A percentile compares a stretch with the other conserved stretches of the same genome.
phyloP scores from a whole-genome alignment of 1,140 invertebrate species.

The Zaprionus inermis region DNA sequence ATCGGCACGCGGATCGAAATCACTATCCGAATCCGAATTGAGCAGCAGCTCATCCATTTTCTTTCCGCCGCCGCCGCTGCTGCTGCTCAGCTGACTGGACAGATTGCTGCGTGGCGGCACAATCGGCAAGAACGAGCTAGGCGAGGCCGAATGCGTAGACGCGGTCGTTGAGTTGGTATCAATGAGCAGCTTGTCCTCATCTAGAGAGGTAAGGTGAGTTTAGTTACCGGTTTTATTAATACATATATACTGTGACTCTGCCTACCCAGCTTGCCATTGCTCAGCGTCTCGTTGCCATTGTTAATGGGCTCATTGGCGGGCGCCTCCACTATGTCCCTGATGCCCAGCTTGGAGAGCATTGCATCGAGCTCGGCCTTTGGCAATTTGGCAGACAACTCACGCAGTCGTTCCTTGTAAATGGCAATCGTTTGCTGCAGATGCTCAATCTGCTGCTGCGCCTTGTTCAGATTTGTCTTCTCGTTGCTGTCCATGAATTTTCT shows the following conservation, averaged over 20 bases:
- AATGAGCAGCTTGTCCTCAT: conserved; percentile 82
- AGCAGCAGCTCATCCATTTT: conserved; percentile 93
- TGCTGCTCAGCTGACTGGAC: conserved; percentile 85
- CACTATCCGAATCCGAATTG: conserved; percentile 91
- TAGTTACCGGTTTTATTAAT: not conserved
- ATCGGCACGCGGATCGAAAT: conserved; percentile 91
- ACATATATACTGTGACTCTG: not conserved
- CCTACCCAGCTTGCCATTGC: conserved; percentile 77
- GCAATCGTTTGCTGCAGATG: conserved; percentile 85
- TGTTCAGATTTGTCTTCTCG: conserved; percentile 85
- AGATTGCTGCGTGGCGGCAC: conserved; percentile 88
- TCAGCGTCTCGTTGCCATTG: too few species aligned
- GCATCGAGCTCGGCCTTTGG: conserved; percentile 81
- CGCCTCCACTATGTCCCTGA: conserved; percentile 79
- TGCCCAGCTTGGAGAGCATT: conserved; percentile 73
- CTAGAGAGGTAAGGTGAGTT: conserved; percentile 45
- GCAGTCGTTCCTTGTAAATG: conserved; percentile 85
- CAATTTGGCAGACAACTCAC: conserved; percentile 78
- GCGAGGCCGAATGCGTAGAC: conserved; percentile 65
- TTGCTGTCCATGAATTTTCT: conserved; percentile 81
- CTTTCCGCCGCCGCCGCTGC: conserved; percentile 81
- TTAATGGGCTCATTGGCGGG: conserved; percentile 41
- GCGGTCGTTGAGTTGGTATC: conserved; percentile 77
- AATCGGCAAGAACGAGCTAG: conserved; percentile 85
- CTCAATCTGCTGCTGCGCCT: conserved; percentile 85